Evolutionary conservation across 2,797 vertebrate genomes (phyloP).

Genomic region (Schizopygopsis malacanthus): DNA sequence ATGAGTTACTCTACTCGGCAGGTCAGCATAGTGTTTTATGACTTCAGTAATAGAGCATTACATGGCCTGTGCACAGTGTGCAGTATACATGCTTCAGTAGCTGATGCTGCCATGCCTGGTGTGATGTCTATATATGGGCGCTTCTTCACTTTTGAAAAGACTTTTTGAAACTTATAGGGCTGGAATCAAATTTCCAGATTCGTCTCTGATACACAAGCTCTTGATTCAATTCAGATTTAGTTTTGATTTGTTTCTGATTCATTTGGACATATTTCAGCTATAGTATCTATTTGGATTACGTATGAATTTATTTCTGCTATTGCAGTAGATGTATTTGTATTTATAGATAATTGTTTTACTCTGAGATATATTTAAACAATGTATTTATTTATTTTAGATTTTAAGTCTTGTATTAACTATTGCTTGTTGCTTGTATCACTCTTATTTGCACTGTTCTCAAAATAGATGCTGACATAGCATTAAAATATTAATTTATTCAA

Average conservation of each 20-base stretch:
- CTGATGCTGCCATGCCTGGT: background rate
- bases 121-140: background rate
- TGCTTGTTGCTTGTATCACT: background rate
- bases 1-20: constrained; percentile 34
- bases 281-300: background rate
- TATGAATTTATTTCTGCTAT: background rate
- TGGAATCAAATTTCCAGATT: background rate
- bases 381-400: background rate
- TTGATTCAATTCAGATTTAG: background rate
- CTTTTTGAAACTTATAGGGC: background rate
- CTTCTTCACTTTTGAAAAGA: background rate
- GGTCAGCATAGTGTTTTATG: constrained; percentile 16
- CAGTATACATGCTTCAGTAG: background rate
- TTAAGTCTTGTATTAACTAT: background rate
- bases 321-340: background rate
- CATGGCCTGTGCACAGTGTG: background rate
- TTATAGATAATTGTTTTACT: background rate
- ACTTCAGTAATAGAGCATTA: constrained; percentile 1
- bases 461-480: background rate
- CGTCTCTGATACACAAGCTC: background rate
- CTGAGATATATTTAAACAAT: background rate
- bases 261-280: background rate
- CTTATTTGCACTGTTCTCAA: background rate
- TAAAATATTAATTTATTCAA: background rate
- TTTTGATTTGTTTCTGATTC: background rate